phyloP scores from a whole-genome alignment of 2,797 vertebrate genomes.

The Tauraco hartlaubi region DNA sequence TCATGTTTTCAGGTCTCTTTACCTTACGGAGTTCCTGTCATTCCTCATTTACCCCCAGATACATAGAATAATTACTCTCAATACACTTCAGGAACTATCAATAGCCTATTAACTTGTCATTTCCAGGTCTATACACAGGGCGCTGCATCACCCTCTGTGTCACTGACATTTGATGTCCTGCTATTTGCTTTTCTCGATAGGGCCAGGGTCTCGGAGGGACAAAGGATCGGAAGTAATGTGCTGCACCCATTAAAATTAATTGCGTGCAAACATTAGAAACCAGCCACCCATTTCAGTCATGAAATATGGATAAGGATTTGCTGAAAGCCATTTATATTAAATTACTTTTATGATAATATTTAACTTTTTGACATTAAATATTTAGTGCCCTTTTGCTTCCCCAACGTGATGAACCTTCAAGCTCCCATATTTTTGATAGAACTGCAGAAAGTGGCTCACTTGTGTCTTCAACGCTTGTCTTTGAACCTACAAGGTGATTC shows the following conservation, averaged over 20 bases:
- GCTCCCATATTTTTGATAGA: neutral
- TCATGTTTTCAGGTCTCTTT: constrained; percentile 4
- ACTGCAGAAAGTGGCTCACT: neutral
- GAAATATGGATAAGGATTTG: constrained; percentile 81
- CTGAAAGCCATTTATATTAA: constrained; percentile 83
- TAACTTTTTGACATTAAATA: constrained; percentile 81
- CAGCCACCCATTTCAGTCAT: constrained; percentile 73
- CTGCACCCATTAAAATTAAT: constrained; percentile 82
- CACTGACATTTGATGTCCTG: constrained; percentile 50
- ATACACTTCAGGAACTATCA: constrained; percentile 51
- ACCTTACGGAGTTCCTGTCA: neutral
- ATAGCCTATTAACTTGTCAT: constrained; percentile 68
- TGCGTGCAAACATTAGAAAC: constrained; percentile 78
- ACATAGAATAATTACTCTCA: constrained; percentile 18
- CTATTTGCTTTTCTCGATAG: constrained; percentile 62
- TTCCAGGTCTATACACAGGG: constrained; percentile 37
- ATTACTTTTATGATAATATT: constrained; percentile 85
- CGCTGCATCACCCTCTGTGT: constrained; percentile 18
- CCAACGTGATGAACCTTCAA: constrained; percentile 38
- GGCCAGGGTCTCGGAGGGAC: constrained; percentile 28
- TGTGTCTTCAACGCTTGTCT: neutral
- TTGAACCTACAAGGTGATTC: neutral
- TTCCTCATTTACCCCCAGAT: neutral
- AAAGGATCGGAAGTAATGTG: constrained; percentile 55
- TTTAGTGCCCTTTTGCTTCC: constrained; percentile 73